Evolutionary conservation across 2,888 invertebrate species (phyloP), one percentile per base, ranked within the genome.

Genomic region (Dryadula phaetusa): DNA sequence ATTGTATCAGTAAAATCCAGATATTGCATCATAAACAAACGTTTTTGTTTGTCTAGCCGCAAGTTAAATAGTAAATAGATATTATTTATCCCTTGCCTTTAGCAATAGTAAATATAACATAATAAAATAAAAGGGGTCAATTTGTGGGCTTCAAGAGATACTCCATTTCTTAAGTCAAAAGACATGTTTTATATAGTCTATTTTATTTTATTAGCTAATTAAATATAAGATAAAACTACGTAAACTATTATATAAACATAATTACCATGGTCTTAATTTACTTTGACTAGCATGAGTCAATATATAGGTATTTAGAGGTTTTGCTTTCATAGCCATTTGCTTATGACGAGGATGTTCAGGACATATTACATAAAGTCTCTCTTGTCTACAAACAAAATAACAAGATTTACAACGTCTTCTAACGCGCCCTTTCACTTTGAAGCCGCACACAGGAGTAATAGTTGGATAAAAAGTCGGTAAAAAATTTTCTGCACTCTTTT

Each of bases 291-390:
- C 96, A 82, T 95, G 95, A 0, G 96, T 95, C 67, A 97, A 80
- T 67, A 96, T 95, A 95, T 96, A 96, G 18, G 95, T 95, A 75
- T 95, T 95, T 71, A 94, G 94, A 12, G 95, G 95, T 72, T 94
- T 94, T 67, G 95, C 93, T 67, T 94, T 93, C 93, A 95, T 95
- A 16, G 95, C 87, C 94, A 95, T 95, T 86, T 97, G 97, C 80
- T 98, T 98, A 81, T 98, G 98, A 42, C 97, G 94, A 22, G 95
- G 95, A 79, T 95, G 95, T 32, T 95, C 95, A 64, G 95, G 95
- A 76, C 98, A 98, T 73, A 96, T 94, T 47, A 96, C 94, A 83
- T 95, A 96, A 75, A 94, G 80, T 67, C 96, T 93, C 74, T 95
- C 94, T 75, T 96, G 93, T 65, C 95, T 88, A 49, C 93, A 88